Evolutionary conservation across 2,888 invertebrate species (phyloP).

Genomic region (Eupithecia pulchellata): DNA sequence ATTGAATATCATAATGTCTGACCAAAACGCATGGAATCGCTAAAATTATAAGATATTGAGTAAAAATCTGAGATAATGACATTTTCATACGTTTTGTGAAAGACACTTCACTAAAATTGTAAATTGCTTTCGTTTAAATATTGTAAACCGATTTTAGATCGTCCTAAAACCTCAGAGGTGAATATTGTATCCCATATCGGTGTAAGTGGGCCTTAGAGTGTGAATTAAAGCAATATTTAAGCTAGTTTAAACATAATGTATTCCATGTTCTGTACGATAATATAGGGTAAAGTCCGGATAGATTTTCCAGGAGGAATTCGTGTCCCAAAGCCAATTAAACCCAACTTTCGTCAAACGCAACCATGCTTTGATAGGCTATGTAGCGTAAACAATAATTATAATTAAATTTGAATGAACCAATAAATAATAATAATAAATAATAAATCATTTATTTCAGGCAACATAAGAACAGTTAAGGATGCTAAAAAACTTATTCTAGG

Average conservation of each 20-base stretch:
- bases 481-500: no score
- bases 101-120: not conserved
- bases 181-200: not conserved
- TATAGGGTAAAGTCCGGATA: constrained; percentile 21
- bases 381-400: no score
- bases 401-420: no score
- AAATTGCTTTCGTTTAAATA: constrained; percentile 2
- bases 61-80: not conserved
- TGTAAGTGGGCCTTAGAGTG: constrained; percentile 9
- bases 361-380: no score
- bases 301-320: not conserved
- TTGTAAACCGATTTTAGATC: not conserved
- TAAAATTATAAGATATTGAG: not conserved
- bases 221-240: constrained; percentile 35
- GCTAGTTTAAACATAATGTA: constrained; percentile 38
- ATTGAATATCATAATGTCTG: not conserved
- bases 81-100: not conserved
- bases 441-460: no score
- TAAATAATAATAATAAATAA: no score
- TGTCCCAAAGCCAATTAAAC: not conserved
- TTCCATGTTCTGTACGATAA: constrained; percentile 45
- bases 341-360: not conserved
- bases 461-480: no score
- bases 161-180: not conserved
- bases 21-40: not conserved